These are phyloP conservation scores for Dynastes maya DNA, from an alignment of 2,888 invertebrate species.

Conservation along the genomic window DNA sequence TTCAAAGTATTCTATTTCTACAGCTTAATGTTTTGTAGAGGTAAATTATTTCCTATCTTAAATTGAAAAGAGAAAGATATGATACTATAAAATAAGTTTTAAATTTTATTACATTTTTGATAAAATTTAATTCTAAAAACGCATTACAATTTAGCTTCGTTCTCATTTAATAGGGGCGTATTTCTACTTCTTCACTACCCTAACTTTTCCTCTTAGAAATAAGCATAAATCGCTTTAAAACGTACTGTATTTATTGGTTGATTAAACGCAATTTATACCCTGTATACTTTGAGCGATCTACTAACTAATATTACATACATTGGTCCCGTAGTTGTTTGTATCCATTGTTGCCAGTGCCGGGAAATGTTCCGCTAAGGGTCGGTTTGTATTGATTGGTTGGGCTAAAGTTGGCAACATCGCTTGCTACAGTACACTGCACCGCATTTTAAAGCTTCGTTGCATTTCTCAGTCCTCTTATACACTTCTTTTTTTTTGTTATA, in stretches of 20 bases:
- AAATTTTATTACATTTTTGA: too few species aligned
- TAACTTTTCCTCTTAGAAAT: too few species aligned
- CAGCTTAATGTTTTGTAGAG: too few species aligned
- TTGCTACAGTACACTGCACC: conserved; percentile 68
- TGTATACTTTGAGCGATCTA: conserved; percentile 11
- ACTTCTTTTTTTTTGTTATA: conserved; percentile 45
- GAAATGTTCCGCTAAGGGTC: conserved; percentile 58
- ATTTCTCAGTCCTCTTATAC: conserved; percentile 49
- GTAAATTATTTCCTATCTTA: too few species aligned
- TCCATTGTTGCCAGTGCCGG: conserved; percentile 61
- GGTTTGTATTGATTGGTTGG: conserved; percentile 68
- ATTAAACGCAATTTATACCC: conserved; percentile 23
- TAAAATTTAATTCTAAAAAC: too few species aligned
- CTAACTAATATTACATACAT: conserved; percentile 47
- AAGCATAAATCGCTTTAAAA: too few species aligned
- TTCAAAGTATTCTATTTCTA: too few species aligned
- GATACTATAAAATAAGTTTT: too few species aligned
- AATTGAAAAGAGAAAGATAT: too few species aligned
- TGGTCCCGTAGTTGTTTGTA: conserved; percentile 52
- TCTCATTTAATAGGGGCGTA: not conserved
- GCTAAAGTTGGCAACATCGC: conserved; percentile 65
- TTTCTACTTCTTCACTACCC: not conserved
- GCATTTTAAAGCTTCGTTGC: conserved; percentile 55
- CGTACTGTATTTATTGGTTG: not conserved
- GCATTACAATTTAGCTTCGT: not conserved